phyloP scores from a whole-genome alignment of 2,113 vertebrate genomes.

The Microcebus ravelobensis region DNA sequence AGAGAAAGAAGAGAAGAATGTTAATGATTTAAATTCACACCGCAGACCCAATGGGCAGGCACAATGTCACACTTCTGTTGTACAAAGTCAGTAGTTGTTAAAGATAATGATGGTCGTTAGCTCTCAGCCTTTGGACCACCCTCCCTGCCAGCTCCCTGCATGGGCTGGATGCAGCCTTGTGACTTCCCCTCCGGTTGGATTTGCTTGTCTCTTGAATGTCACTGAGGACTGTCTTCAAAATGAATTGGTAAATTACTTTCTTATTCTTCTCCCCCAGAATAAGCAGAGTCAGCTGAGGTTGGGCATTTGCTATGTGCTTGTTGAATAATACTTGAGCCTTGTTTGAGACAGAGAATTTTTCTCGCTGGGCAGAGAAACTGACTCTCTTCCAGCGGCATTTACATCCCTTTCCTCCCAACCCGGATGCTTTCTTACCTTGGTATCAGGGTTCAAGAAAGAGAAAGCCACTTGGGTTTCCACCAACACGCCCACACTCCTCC shows the following conservation, averaged over 20 bases:
- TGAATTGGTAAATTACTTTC: neutral
- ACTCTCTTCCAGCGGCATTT: neutral
- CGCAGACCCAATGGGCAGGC: neutral
- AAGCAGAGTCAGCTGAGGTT: neutral
- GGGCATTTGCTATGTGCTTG: accelerated
- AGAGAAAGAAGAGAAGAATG: neutral
- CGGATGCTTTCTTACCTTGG: neutral
- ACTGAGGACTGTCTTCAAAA: neutral
- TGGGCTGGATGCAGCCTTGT: accelerated
- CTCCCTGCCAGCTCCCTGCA: accelerated
- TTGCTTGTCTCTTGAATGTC: neutral
- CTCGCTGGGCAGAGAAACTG: neutral
- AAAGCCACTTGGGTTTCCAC: neutral
- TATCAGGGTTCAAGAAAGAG: neutral
- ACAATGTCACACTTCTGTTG: neutral
- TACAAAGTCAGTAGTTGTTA: neutral
- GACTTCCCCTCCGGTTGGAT: neutral
- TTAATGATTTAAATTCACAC: neutral
- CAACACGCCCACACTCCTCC: accelerated
- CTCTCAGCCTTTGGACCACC: accelerated
- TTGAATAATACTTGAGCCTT: neutral
- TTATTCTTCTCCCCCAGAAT: neutral
- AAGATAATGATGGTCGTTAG: neutral
- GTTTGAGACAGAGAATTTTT: neutral
- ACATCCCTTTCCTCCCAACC: neutral